Evolutionary conservation across 1,140 invertebrate species (phyloP).

Genomic region (Drosophila baimaii): DNA sequence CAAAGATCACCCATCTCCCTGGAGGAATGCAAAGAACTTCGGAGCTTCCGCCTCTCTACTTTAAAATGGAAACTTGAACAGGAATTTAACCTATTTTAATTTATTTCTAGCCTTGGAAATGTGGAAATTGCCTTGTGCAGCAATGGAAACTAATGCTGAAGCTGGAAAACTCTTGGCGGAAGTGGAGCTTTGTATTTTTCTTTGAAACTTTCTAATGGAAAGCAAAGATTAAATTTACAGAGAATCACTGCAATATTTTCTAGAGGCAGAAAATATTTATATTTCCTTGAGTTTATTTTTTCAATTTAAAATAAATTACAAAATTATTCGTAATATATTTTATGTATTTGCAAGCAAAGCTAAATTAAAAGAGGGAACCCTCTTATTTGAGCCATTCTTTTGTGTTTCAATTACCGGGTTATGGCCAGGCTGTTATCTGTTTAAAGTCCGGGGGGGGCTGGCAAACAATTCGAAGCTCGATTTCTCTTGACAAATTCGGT

Average conservation of each 20-base stretch:
- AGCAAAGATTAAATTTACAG: slow-evolving; percentile 17
- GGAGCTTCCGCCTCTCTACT: background rate
- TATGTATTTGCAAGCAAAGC: background rate
- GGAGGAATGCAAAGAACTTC: background rate
- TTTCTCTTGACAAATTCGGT: slow-evolving; percentile 71
- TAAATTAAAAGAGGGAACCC: background rate
- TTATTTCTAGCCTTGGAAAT: background rate
- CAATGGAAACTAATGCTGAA: background rate
- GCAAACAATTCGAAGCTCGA: slow-evolving; percentile 50
- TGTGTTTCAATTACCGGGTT: slow-evolving; percentile 40
- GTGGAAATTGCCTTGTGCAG: background rate
- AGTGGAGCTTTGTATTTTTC: slow-evolving; percentile 2
- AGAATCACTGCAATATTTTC: background rate
- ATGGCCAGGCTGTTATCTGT: slow-evolving; percentile 19
- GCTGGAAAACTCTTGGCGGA: background rate
- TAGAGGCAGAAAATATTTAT: background rate
- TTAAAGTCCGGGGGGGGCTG: slow-evolving; percentile 27
- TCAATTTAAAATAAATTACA: slow-evolving; percentile 8
- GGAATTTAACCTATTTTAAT: slow-evolving; percentile 3
- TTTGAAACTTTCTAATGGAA: slow-evolving; percentile 10
- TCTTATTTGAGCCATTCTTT: slow-evolving; percentile 2
- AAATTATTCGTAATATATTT: background rate
- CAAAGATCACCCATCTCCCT: slow-evolving; percentile 8
- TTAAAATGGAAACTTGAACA: background rate
- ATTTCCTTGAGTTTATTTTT: background rate